phyloP scores from a whole-genome alignment of 2,888 invertebrate genomes.

The Caenorhabditis wallacei region DNA sequence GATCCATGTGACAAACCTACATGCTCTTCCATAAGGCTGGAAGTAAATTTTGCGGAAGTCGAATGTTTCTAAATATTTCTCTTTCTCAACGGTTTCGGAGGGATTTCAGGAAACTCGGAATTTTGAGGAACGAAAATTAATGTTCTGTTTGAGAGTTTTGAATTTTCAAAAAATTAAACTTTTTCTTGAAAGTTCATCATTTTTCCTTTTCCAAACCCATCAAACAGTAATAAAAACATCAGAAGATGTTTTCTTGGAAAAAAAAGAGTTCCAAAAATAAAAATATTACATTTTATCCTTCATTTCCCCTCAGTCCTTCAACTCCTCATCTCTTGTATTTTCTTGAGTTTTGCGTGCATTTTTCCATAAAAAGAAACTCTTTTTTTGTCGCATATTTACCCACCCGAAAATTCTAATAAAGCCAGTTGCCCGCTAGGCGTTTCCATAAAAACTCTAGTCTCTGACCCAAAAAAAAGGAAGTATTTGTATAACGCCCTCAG shows the following conservation, averaged over 20 bases:
- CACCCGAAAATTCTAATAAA: slow-evolving; percentile 56
- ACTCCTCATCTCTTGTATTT: neutral
- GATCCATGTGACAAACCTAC: slow-evolving; percentile 14
- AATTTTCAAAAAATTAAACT: neutral
- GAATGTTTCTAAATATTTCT: slow-evolving; percentile 2
- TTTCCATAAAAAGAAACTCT: slow-evolving; percentile 26
- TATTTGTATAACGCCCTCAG: slow-evolving; percentile 18
- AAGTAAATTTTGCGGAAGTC: slow-evolving; percentile 11
- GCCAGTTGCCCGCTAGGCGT: slow-evolving; percentile 35
- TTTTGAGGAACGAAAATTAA: no score
- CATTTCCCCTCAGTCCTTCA: neutral
- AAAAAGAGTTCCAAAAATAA: slow-evolving; percentile 25
- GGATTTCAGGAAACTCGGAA: no score
- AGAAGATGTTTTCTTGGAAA: no score
- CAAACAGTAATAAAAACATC: no score
- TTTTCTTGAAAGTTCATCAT: neutral
- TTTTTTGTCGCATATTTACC: slow-evolving; percentile 33
- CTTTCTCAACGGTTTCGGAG: no score
- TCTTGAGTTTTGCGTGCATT: slow-evolving; percentile 17
- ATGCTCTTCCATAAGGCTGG: slow-evolving; percentile 18
- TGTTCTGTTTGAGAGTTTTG: neutral
- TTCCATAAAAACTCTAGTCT: slow-evolving; percentile 36
- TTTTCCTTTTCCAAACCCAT: no score
- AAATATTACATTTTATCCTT: slow-evolving; percentile 23
- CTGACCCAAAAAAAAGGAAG: slow-evolving; percentile 46